A percentile compares a stretch with the other conserved stretches of the same genome.
Conservation (phyloP, 2,113 vertebrate genomes). For the Pachypanchax playfairii region DNA sequence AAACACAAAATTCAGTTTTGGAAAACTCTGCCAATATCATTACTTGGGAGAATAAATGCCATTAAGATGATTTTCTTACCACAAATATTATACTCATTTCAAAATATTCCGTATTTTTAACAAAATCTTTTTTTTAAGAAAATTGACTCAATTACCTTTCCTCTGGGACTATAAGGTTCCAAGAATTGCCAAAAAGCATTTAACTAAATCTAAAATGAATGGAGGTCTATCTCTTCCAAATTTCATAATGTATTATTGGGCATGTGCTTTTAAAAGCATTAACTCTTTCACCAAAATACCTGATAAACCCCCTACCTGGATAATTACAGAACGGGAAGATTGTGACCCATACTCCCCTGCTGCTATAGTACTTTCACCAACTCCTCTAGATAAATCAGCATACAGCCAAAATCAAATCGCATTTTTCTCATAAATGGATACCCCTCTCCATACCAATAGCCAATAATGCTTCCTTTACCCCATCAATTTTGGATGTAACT, state of each 20-base stretch:
- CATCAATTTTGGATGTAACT: too few species aligned
- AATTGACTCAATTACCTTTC: neutral
- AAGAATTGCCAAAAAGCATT: neutral
- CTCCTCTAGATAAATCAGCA: too few species aligned
- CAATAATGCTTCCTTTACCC: too few species aligned
- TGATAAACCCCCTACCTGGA: too few species aligned
- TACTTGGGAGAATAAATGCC: neutral
- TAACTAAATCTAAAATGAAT: neutral
- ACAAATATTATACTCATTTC: neutral
- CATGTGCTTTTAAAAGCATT: too few species aligned
- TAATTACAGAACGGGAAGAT: too few species aligned
- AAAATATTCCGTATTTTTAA: neutral
- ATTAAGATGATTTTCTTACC: neutral
- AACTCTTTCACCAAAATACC: too few species aligned
- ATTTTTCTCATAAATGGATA: too few species aligned
- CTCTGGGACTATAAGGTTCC: neutral
- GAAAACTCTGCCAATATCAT: neutral
- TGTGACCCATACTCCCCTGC: too few species aligned
- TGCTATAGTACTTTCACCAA: too few species aligned
- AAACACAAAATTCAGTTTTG: neutral
- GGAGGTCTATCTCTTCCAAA: neutral
- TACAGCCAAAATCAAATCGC: too few species aligned
- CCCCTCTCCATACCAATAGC: too few species aligned
- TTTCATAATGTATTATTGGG: neutral
- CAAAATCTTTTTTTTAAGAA: neutral